Percentiles rank a stretch among this genome's conserved stretches.
Evolutionary conservation across 2,113 vertebrate genomes (phyloP).

Genomic region (Centrocercus urophasianus): DNA sequence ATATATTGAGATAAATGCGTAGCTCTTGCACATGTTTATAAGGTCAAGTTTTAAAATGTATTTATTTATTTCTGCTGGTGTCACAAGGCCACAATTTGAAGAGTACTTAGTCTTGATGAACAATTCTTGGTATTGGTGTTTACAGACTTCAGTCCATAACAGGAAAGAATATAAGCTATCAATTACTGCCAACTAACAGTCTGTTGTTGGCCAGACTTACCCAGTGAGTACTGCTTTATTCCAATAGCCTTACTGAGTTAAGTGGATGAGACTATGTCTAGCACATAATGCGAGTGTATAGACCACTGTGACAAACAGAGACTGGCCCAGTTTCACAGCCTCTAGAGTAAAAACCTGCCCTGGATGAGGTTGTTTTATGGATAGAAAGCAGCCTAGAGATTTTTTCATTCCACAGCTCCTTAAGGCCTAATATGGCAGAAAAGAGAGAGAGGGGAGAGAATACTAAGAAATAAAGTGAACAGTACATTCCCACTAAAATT

Average conservation of each 20-base stretch:
- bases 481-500: not conserved
- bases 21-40: constrained; percentile 30
- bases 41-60: constrained; percentile 28
- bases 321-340: not conserved
- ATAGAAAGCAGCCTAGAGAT: not conserved
- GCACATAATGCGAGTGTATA: fast-evolving
- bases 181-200: not conserved
- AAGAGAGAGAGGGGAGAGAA: not conserved
- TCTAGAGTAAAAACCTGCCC: not conserved
- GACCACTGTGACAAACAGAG: not conserved
- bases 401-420: not conserved
- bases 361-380: not conserved
- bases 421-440: not conserved
- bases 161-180: constrained; percentile 21
- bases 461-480: not conserved
- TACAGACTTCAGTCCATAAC: not conserved
- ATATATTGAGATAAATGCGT: constrained; percentile 21
- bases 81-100: constrained; percentile 16
- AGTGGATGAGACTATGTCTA: not conserved
- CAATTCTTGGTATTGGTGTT: not conserved
- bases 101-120: not conserved
- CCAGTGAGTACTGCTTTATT: not conserved
- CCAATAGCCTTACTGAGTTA: not conserved
- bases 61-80: constrained; percentile 47
- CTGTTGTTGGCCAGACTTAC: not conserved